phyloP scores from a whole-genome alignment of 2,113 vertebrate species.

The Dromas ardeola region DNA sequence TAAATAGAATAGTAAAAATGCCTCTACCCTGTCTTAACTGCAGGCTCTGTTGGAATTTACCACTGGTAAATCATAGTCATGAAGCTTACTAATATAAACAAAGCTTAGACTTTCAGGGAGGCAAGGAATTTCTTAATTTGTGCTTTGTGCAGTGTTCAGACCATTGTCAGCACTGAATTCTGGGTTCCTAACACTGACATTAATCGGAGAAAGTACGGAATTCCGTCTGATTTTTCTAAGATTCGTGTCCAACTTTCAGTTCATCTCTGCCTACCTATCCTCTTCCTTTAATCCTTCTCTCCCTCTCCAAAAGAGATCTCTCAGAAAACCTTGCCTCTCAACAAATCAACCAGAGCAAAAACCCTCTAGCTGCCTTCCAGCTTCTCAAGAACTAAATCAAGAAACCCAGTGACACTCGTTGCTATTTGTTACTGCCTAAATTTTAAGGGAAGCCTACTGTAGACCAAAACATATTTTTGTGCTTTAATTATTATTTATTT shows the following conservation, averaged over 20 bases:
- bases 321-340: neutral
- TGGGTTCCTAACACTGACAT: neutral
- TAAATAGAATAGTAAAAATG: neutral
- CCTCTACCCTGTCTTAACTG: neutral
- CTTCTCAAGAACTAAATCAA: neutral
- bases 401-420: neutral
- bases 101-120: conserved; percentile 1
- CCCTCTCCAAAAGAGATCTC: neutral
- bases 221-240: neutral
- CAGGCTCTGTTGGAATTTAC: conserved; percentile 22
- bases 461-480: neutral
- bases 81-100: conserved; percentile 46
- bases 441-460: neutral
- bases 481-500: neutral
- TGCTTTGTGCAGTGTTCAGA: neutral
- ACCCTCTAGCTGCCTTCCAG: neutral
- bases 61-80: conserved; percentile 12
- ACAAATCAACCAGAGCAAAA: neutral
- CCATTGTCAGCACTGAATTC: neutral
- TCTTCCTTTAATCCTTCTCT: neutral
- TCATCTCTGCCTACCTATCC: neutral
- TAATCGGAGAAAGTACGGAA: neutral
- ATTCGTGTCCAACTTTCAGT: neutral
- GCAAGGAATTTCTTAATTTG: conserved; percentile 47
- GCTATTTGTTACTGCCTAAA: neutral